phyloP scores from a whole-genome alignment of 2,797 vertebrate genomes.

The Carduelis carduelis region DNA sequence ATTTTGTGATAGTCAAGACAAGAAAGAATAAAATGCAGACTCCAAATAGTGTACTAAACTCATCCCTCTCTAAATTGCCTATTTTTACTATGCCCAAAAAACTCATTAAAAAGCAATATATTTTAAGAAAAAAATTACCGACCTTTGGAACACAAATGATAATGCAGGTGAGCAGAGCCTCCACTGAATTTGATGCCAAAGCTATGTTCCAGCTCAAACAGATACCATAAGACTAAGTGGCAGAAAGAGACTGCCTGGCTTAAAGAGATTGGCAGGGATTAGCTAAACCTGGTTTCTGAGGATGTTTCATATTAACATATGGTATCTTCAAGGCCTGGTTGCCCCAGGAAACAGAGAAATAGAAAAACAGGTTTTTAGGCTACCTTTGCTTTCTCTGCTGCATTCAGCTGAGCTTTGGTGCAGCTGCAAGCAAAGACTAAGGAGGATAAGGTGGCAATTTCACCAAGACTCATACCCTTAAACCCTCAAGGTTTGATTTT shows the following conservation, averaged over 20 bases:
- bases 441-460: neutral
- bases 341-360: neutral
- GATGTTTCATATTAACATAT: neutral
- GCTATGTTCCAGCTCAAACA: neutral
- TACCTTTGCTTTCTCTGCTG: neutral
- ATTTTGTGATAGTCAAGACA: neutral
- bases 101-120: neutral
- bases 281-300: neutral
- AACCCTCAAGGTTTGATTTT: neutral
- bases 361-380: neutral
- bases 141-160: neutral
- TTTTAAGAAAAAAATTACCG: neutral
- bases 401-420: neutral
- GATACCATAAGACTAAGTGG: neutral
- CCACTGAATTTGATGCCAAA: neutral
- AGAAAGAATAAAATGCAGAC: neutral
- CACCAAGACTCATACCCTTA: neutral
- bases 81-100: neutral
- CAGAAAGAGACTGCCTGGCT: neutral
- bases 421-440: neutral
- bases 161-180: neutral
- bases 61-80: neutral
- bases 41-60: neutral
- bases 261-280: neutral
- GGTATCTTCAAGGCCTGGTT: neutral